These are phyloP conservation scores for Danio albolineatus DNA, from an alignment of 2,797 vertebrate genomes.

Conservation along the genomic window DNA sequence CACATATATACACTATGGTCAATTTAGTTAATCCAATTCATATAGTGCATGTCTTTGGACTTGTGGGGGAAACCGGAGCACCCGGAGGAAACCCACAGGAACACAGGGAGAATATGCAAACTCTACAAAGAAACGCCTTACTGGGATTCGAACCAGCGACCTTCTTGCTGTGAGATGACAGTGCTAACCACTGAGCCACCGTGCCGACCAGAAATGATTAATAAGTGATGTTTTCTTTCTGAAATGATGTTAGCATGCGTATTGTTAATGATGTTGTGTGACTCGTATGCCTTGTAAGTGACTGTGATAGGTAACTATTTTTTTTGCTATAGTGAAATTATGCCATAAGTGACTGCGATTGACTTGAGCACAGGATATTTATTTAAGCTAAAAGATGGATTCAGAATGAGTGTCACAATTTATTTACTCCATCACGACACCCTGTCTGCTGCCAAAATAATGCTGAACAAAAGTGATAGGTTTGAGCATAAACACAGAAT, in stretches of 20 bases:
- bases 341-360: not conserved
- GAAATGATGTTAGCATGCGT: not conserved
- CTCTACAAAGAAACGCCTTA: too few relatives aligned
- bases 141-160: too few relatives aligned
- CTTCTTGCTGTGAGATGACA: too few relatives aligned
- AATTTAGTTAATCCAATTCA: too few relatives aligned
- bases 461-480: slow-evolving; percentile 7
- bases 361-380: not conserved
- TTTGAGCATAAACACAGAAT: slow-evolving; percentile 15
- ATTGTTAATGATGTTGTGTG: not conserved
- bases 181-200: too few relatives aligned
- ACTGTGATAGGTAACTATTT: not conserved
- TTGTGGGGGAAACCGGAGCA: too few relatives aligned
- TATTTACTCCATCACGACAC: not conserved
- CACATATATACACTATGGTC: too few relatives aligned
- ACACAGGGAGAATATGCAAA: too few relatives aligned
- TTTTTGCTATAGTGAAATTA: not conserved
- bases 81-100: too few relatives aligned
- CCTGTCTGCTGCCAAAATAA: not conserved
- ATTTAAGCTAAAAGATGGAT: not conserved
- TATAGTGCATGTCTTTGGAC: too few relatives aligned
- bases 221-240: not conserved
- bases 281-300: too few relatives aligned
- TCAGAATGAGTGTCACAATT: not conserved
- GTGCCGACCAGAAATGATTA: too few relatives aligned